Percentiles rank a stretch among this genome's conserved stretches.
phyloP scores from a whole-genome alignment of 2,113 vertebrate genomes.

The Microtus oregoni region DNA sequence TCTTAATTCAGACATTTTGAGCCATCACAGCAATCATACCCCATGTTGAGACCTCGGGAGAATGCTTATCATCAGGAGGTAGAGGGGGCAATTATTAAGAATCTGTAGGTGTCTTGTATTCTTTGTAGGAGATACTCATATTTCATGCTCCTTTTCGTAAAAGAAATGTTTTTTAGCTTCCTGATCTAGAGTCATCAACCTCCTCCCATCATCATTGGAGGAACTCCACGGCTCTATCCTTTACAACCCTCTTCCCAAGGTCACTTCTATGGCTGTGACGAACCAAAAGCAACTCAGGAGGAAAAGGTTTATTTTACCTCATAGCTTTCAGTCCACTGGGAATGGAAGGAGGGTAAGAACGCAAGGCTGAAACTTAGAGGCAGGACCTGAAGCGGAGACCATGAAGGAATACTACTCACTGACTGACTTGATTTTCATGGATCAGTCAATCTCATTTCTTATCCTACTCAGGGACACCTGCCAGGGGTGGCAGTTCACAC shows the following conservation, averaged over 20 bases:
- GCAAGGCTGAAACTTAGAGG: neutral
- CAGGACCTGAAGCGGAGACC: neutral
- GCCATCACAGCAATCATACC: neutral
- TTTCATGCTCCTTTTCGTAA: neutral
- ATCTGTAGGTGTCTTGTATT: neutral
- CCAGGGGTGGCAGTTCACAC: neutral
- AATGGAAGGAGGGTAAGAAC: neutral
- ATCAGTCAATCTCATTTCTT: neutral
- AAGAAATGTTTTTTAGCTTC: neutral
- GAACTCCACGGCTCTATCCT: neutral
- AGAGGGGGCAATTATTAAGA: neutral
- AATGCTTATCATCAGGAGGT: neutral
- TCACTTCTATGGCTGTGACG: neutral
- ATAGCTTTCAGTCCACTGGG: neutral
- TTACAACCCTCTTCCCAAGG: neutral
- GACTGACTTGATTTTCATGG: neutral
- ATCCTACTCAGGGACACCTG: neutral
- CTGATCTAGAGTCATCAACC: neutral
- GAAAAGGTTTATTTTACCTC: neutral
- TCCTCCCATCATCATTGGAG: neutral
- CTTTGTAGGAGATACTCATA: neutral
- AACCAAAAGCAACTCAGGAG: neutral
- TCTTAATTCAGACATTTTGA: neutral
- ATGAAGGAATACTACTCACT: neutral
- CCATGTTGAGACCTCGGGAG: neutral